These are phyloP conservation scores for Phrynosoma blainvillii DNA, from an alignment of 2,113 vertebrate genomes.

Conservation along the genomic window DNA sequence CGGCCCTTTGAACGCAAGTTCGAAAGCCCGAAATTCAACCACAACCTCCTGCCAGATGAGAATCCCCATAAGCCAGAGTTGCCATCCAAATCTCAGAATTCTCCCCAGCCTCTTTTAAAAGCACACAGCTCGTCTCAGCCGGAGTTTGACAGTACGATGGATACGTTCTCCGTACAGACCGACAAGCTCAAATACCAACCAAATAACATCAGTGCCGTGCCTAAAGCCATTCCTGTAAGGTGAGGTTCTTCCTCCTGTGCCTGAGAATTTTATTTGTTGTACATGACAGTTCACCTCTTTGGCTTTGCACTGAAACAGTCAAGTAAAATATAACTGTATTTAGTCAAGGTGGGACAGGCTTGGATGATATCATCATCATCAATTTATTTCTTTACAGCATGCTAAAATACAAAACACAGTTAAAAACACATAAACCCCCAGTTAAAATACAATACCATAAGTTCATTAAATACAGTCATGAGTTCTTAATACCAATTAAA, in stretches of 20 bases:
- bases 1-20: constrained; percentile 97
- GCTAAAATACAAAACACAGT: too few relatives aligned
- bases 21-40: constrained; percentile 98
- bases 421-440: too few relatives aligned
- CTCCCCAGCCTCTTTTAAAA: constrained; percentile 78
- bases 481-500: too few relatives aligned
- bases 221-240: constrained; percentile 96
- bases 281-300: too few relatives aligned
- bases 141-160: constrained; percentile 90
- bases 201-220: constrained; percentile 90
- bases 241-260: constrained; percentile 65
- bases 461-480: too few relatives aligned
- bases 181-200: constrained; percentile 94
- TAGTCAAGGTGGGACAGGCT: too few relatives aligned
- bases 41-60: constrained; percentile 96
- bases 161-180: constrained; percentile 88
- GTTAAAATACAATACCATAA: too few relatives aligned
- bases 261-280: rapidly evolving
- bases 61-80: constrained; percentile 83
- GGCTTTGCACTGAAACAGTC: neutral
- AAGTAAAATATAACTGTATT: too few relatives aligned
- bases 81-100: constrained; percentile 79
- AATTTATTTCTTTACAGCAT: too few relatives aligned
- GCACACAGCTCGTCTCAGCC: constrained; percentile 85
- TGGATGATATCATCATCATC: too few relatives aligned